Base-by-base conservation (phyloP, 2,113 vertebrate species). In the Megaceryle maxima region DNA sequence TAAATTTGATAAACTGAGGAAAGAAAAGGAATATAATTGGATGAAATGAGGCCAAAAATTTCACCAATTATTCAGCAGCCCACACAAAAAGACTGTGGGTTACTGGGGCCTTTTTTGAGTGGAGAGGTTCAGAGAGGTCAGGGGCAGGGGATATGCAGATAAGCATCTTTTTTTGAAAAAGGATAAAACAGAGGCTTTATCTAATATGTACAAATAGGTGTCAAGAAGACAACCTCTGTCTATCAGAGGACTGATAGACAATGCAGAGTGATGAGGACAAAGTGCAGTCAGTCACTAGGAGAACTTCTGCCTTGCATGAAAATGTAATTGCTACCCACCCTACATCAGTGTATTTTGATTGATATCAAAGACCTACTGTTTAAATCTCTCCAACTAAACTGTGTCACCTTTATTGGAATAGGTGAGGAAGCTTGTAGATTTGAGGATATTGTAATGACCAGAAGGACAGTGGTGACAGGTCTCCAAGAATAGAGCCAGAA, bases 191-290 rank as follows among this genome's bases (percentile, higher is more conserved):
- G 18, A 66, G 6, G 22, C 15, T 77, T 72, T 33, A 35, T 25
- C 17, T 39, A 37, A 19, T 37, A 37, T 24, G 11, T 83, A 21
- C 43, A 63, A 69, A 15, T 25, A 77, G 25, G 16, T 53, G 37
- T 37, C 1, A 14, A 73, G 37, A 89, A 86, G 66, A 28, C 33
- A 16, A 41, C 17, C 46, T 63, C 18, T 53, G 51, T 14, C 51
- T 53, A 15, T 53, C 51, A 25, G 41, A 62, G 35, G 43, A 46
- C 37, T 69, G 48, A 26, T 20, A 64, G 60, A 16, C 8, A 56
- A 46, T 3, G 25, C 24, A 59, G 48, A 59, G 26, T 2, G 1
- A 22, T 19, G 43, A 0, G 2, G 26, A 44, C 35, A 24, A 59
- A 46, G 26, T 18, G 11, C 55, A 43, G 2, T 18, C 35, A 41